Percentiles rank a stretch among this genome's conserved stretches.
Conservation (phyloP, 2,113 vertebrate genomes). For the Eptatretus burgeri region DNA sequence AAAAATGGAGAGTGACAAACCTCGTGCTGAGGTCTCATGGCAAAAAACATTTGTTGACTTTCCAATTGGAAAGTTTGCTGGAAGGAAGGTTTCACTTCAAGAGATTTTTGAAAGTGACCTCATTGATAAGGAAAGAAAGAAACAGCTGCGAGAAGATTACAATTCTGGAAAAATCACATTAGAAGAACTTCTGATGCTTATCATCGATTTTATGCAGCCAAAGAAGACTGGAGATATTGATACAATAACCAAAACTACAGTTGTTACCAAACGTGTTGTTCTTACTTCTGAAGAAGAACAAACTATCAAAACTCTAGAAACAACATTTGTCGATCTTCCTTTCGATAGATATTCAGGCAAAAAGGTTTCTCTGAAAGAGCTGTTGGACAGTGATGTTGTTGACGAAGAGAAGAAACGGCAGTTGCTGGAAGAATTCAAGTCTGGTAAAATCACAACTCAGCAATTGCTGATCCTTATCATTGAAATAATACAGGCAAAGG, state of each 20-base stretch:
- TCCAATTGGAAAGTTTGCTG: neutral
- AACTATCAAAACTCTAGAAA: neutral
- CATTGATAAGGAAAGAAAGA: neutral
- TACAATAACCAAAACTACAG: neutral
- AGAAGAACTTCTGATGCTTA: neutral
- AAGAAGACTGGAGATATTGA: neutral
- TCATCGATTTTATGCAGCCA: neutral
- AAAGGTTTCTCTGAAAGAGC: neutral
- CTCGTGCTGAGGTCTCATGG: neutral
- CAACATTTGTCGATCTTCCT: neutral
- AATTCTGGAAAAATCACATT: neutral
- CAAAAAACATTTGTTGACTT: neutral
- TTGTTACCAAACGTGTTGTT: too few relatives aligned
- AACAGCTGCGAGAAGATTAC: slow-evolving; percentile 1
- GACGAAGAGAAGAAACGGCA: slow-evolving; percentile 2
- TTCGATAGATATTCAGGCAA: neutral
- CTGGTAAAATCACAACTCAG: slow-evolving; percentile 1
- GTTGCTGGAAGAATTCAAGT: neutral
- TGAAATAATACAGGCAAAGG: slow-evolving; percentile 1
- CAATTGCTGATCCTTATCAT: neutral
- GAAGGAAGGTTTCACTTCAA: neutral
- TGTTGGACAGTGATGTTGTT: slow-evolving; percentile 2
- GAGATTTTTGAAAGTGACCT: neutral
- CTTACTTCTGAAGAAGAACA: neutral
- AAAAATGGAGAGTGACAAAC: neutral